These are phyloP conservation scores for Anoura caudifer DNA, from an alignment of 2,113 vertebrate species.

Conservation along the genomic window DNA sequence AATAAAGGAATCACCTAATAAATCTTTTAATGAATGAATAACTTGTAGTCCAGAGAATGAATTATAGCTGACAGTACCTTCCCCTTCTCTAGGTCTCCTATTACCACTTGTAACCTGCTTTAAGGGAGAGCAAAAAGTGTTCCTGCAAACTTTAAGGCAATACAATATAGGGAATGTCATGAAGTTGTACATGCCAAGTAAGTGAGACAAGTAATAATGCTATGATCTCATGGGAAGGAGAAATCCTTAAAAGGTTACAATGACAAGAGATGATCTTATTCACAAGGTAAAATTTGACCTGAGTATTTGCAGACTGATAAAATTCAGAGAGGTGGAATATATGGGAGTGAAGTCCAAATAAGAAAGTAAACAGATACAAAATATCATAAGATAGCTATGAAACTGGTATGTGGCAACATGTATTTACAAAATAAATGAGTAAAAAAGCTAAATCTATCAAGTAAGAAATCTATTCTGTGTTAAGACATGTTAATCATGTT, in stretches of 20 bases:
- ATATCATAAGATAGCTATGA: background rate
- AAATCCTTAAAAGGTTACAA: background rate
- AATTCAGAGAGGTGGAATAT: background rate
- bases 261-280: background rate
- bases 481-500: background rate
- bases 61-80: background rate
- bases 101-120: background rate
- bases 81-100: background rate
- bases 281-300: background rate
- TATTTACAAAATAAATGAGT: background rate
- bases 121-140: slow-evolving; percentile 15
- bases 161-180: background rate
- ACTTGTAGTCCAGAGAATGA: background rate
- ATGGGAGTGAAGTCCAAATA: background rate
- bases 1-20: background rate
- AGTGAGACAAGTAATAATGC: background rate
- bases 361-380: background rate
- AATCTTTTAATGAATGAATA: background rate
- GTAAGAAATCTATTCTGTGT: background rate
- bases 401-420: background rate
- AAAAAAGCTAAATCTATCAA: background rate
- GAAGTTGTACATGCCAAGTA: background rate
- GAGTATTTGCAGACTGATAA: background rate
- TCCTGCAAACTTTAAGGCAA: slow-evolving; percentile 26
- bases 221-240: background rate